Conservation (phyloP, 1,140 invertebrate genomes). For the Drosophila micromelanica region DNA sequence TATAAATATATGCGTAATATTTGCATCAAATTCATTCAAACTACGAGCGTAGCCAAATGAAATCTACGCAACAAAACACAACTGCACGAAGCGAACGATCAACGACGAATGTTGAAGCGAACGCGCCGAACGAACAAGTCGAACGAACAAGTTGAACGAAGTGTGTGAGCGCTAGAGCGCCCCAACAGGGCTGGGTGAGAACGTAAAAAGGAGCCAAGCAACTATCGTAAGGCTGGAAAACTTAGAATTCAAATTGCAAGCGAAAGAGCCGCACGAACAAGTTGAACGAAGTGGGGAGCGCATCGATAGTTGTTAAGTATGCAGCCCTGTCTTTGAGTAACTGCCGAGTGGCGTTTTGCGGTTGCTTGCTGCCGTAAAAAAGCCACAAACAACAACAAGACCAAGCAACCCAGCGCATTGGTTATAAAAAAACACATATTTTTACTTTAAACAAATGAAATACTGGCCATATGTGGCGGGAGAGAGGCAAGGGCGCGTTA, state of each 20-base stretch:
- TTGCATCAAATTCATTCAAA: slow-evolving; percentile 27
- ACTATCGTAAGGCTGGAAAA: slow-evolving; percentile 21
- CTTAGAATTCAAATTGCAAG: background rate
- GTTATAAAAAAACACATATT: slow-evolving; percentile 38
- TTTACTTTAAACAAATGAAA: slow-evolving; percentile 72
- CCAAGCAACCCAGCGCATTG: slow-evolving; percentile 35
- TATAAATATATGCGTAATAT: slow-evolving; percentile 22
- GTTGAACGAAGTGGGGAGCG: too few species aligned
- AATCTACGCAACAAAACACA: slow-evolving; percentile 33
- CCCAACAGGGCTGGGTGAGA: slow-evolving; percentile 37
- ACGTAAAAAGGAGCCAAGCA: slow-evolving; percentile 42
- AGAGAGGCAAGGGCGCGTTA: background rate
- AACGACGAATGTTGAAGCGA: slow-evolving; percentile 60
- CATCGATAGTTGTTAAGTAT: background rate
- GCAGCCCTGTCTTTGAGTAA: slow-evolving; percentile 44
- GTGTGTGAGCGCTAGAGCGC: slow-evolving; percentile 28
- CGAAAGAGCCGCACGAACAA: background rate
- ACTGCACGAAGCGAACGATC: slow-evolving; percentile 72
- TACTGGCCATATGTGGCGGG: slow-evolving; percentile 33
- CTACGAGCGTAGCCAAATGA: slow-evolving; percentile 9
- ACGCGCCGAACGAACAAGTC: slow-evolving; percentile 14
- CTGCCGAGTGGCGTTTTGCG: slow-evolving; percentile 65
- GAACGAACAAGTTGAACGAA: slow-evolving; percentile 46
- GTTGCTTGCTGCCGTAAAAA: slow-evolving; percentile 39
- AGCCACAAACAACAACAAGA: slow-evolving; percentile 44